Base-by-base conservation (phyloP, 2,797 vertebrate species). In the Silurus aristotelis region DNA sequence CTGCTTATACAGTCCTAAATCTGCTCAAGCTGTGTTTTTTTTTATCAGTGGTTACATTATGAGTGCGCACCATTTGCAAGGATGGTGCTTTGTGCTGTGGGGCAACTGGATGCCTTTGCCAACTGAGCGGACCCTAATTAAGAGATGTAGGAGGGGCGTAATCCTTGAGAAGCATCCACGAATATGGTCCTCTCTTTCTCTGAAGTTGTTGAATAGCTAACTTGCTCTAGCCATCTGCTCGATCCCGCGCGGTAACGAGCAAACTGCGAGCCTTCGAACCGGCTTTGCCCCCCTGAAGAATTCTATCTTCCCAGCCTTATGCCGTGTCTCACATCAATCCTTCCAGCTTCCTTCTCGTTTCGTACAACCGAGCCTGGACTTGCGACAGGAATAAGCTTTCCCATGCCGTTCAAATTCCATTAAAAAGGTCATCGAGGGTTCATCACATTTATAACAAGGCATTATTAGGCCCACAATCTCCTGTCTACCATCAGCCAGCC, bases 131-230 rank as follows among this genome's bases (percentile, higher is more conserved):
- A 87, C 86, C 84, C 85, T 89, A 89, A 89, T 89, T 89, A 87
- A 85, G 78, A 77, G 68, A 61, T 86, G 87, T 87, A 87, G 87
- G 86, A 87, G 83, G 86, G 87, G 84, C 87, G 27, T 85, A 85
- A 87, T 86, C 89, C 89, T 88, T 78, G 71, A 87, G 86, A 88
- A 86, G 86, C 80, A 78, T 81, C 76, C 63, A 43, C 13, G 76
- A 87, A 86, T 55, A 52, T 80, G 84, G 82, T 56, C 38, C 85
- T 83, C 83, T 81, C 79, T 84, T 87, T 88, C 79, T 84, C 88
- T 88, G 85, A 87, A 88, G 89, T 88, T 83, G 87, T 88, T 87
- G 89, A 90, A 87, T 90, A 87, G 87, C 87, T 87, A 82, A 84
- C 83, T 82, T 58, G 83, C 85, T 86, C 76, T 31, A 71, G 61